Evolutionary conservation across 92 coral and sea anemone species (phyloP).

Genomic region (Hydrozoanthus gracilis): DNA sequence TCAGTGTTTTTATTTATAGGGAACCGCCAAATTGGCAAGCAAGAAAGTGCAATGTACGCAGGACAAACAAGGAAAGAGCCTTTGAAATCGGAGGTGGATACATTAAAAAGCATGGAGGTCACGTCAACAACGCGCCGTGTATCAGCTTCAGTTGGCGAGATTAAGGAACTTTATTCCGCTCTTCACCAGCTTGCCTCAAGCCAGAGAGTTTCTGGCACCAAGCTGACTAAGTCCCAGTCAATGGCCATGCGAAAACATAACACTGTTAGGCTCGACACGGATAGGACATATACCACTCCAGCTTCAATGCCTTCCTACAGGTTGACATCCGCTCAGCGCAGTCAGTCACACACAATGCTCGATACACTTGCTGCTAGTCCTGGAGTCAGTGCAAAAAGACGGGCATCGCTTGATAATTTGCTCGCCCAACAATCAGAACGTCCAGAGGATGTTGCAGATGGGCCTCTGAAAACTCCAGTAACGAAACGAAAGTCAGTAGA

Average conservation of each 20-base stretch:
- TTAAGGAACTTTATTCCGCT: slow-evolving; percentile 74
- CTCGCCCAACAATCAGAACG: background rate
- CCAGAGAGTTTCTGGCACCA: slow-evolving; percentile 25
- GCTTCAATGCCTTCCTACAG: slow-evolving; percentile 10
- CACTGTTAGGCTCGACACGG: background rate
- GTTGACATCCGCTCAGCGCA: slow-evolving; percentile 14
- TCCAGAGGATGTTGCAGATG: slow-evolving; percentile 13
- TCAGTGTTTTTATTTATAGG: background rate
- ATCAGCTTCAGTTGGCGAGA: slow-evolving; percentile 82
- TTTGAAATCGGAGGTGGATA: slow-evolving; percentile 40
- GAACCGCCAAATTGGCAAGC: slow-evolving; percentile 46
- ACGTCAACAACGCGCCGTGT: slow-evolving; percentile 58
- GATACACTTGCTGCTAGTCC: slow-evolving; percentile 7
- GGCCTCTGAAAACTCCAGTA: slow-evolving; percentile 5
- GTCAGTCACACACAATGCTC: slow-evolving; percentile 44
- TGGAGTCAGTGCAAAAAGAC: background rate
- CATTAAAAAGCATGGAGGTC: slow-evolving; percentile 27
- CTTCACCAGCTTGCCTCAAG: slow-evolving; percentile 85
- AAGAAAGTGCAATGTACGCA: slow-evolving; percentile 33
- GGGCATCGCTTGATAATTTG: slow-evolving; percentile 40
- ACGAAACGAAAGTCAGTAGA: slow-evolving; percentile 24
- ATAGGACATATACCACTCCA: slow-evolving; percentile 1
- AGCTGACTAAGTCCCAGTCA: slow-evolving; percentile 36
- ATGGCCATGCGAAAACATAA: slow-evolving; percentile 31
- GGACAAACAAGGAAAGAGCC: slow-evolving; percentile 17